phyloP scores from a whole-genome alignment of 2,113 vertebrate species.

The Silurus meridionalis region DNA sequence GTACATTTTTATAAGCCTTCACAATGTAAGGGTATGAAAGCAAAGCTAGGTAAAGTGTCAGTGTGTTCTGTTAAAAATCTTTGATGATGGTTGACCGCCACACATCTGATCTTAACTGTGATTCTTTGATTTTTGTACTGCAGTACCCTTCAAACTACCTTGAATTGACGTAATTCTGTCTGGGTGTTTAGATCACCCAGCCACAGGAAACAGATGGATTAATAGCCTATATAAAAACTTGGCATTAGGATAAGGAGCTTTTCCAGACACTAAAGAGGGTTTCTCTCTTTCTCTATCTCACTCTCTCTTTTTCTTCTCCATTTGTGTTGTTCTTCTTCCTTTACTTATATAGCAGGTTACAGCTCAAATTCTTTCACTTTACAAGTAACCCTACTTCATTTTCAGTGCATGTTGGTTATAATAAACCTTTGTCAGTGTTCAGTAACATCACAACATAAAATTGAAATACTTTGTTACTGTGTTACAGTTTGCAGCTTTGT shows the following conservation, averaged over 20 bases:
- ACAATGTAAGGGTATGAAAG: neutral
- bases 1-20: neutral
- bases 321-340: slow-evolving; percentile 8
- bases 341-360: slow-evolving; percentile 25
- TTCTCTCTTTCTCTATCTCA: neutral
- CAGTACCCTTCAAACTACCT: neutral
- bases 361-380: slow-evolving; percentile 20
- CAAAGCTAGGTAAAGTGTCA: slow-evolving; percentile 1
- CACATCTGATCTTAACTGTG: neutral
- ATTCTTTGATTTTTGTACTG: neutral
- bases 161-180: slow-evolving; percentile 2
- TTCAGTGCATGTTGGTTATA: slow-evolving; percentile 60
- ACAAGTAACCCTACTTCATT: slow-evolving; percentile 42
- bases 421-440: slow-evolving; percentile 58
- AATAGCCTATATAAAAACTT: slow-evolving; percentile 58
- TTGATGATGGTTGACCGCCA: neutral
- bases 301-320: slow-evolving; percentile 15
- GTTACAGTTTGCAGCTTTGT: slow-evolving; percentile 36
- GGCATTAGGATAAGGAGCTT: slow-evolving; percentile 56
- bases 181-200: slow-evolving; percentile 37
- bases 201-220: slow-evolving; percentile 56
- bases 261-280: neutral
- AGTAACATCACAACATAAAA: slow-evolving; percentile 52
- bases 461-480: neutral
- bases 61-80: neutral